Evolutionary conservation across 2,797 vertebrate genomes (phyloP), one percentile per base, ranked within the genome.

Genomic region (Gallinago solitaria): DNA sequence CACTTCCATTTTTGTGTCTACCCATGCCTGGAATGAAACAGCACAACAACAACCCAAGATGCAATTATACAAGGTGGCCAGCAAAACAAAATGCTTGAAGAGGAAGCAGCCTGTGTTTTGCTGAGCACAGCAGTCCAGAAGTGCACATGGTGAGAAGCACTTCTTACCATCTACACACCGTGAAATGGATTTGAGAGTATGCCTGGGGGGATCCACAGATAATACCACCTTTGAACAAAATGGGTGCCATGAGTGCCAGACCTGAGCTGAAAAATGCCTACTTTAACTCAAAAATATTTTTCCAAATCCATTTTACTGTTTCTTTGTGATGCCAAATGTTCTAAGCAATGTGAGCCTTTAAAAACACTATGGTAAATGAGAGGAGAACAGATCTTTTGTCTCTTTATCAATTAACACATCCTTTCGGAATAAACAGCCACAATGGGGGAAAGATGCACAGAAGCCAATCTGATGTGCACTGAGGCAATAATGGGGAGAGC

Each of bases 111-210:
- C 64, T 51, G 8, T 30, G 17, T 77, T 93, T 71, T 80, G 82
- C 73, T 90, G 77, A 96, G 82, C 74, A 61, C 61, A 87, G 84
- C 20, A 88, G 43, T 27, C 54, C 68, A 35, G 32, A 95, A 68
- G 54, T 53, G 51, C n/a, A 54, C 23, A 19, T 13, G 21, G 50
- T 54, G 43, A 56, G 50, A 93, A 93, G 43, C 28, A 81, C 64
- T 65, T 91, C 64, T 91, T 83, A 83, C 82, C 6, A 3, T 53
- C 77, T 83, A 50, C 30, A 71, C 35, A 35, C 25, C 2, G 8
- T 24, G 54, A 95, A 90, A 95, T 54, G 41, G 43, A 87, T 85
- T 95, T 95, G 71, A 77, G 39, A 86, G 41, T 32, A n/a, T 53
- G 43, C 27, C 30, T 67, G 32, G 14, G 35, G 41, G 25, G 32